Percentiles rank a stretch among this genome's conserved stretches.
These are phyloP conservation scores for Lymantria dispar DNA, from an alignment of 2,888 invertebrate genomes.

Conservation along the genomic window DNA sequence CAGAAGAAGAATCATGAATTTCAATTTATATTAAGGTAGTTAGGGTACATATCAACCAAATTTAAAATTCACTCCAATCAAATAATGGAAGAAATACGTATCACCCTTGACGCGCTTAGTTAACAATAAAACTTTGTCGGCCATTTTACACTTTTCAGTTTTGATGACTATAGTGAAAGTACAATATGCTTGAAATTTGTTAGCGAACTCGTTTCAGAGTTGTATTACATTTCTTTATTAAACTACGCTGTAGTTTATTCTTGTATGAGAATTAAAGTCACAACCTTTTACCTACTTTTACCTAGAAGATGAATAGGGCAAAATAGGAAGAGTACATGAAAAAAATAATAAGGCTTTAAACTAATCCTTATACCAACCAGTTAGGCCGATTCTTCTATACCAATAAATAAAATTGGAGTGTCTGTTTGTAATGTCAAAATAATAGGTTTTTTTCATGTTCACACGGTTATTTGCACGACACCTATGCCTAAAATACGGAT, in stretches of 20 bases:
- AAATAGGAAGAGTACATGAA: too few species aligned
- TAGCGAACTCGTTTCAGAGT: constrained; percentile 21
- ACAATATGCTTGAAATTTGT: constrained; percentile 26
- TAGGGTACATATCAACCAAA: constrained; percentile 14
- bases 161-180: constrained; percentile 22
- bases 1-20: constrained; percentile 7
- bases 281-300: too few species aligned
- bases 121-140: constrained; percentile 33
- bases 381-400: too few species aligned
- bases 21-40: constrained; percentile 14
- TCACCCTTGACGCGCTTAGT: constrained; percentile 14
- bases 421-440: too few species aligned
- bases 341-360: too few species aligned
- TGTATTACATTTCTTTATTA: constrained; percentile 20
- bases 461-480: too few species aligned
- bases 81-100: constrained; percentile 28
- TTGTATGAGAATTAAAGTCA: too few species aligned
- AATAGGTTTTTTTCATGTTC: too few species aligned
- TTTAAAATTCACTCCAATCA: constrained; percentile 30
- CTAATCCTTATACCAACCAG: too few species aligned
- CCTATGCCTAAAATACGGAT: too few species aligned
- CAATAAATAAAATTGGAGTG: too few species aligned
- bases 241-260: constrained; percentile 17
- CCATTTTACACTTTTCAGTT: constrained; percentile 34
- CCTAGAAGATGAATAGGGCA: too few species aligned